phyloP scores from a whole-genome alignment of 2,888 invertebrate genomes.

The Listrodromus nycthemerus region DNA sequence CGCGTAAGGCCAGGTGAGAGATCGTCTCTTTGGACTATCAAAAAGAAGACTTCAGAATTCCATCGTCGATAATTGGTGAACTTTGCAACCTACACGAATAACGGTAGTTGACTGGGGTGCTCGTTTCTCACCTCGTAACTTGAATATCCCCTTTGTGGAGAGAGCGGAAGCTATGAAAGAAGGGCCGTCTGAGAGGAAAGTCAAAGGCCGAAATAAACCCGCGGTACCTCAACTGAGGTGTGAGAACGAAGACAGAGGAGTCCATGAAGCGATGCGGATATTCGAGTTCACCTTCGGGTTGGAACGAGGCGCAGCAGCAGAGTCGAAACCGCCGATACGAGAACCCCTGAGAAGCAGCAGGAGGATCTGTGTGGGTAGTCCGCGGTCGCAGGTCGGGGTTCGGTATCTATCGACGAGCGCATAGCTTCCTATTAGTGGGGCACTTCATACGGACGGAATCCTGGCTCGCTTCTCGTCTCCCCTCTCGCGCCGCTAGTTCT shows the following conservation, averaged over 20 bases:
- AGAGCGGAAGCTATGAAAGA: neutral
- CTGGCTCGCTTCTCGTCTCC: slow-evolving; percentile 72
- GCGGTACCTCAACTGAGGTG: neutral
- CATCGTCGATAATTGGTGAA: neutral
- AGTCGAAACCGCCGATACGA: slow-evolving; percentile 20
- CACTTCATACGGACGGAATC: slow-evolving; percentile 79
- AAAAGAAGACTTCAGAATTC: neutral
- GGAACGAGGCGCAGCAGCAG: slow-evolving; percentile 11
- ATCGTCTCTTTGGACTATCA: too few species aligned
- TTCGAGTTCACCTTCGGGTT: slow-evolving; percentile 19
- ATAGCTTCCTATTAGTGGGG: slow-evolving; percentile 82
- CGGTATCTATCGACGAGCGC: slow-evolving; percentile 80
- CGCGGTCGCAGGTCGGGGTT: slow-evolving; percentile 68
- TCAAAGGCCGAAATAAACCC: neutral
- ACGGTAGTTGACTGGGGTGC: neutral
- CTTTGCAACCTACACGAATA: neutral
- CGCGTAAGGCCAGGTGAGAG: too few species aligned
- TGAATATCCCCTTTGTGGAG: neutral
- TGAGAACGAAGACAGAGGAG: slow-evolving; percentile 2
- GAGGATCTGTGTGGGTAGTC: slow-evolving; percentile 12
- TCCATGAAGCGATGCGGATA: slow-evolving; percentile 23
- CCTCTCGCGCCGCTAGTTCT: slow-evolving; percentile 42
- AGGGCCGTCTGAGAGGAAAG: neutral
- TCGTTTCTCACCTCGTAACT: slow-evolving; percentile 31
- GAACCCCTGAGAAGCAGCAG: slow-evolving; percentile 28